Percentiles rank a stretch among this genome's conserved stretches.
Evolutionary conservation across 2,888 invertebrate species (phyloP).

Genomic region (Dermolepida albohirtum): DNA sequence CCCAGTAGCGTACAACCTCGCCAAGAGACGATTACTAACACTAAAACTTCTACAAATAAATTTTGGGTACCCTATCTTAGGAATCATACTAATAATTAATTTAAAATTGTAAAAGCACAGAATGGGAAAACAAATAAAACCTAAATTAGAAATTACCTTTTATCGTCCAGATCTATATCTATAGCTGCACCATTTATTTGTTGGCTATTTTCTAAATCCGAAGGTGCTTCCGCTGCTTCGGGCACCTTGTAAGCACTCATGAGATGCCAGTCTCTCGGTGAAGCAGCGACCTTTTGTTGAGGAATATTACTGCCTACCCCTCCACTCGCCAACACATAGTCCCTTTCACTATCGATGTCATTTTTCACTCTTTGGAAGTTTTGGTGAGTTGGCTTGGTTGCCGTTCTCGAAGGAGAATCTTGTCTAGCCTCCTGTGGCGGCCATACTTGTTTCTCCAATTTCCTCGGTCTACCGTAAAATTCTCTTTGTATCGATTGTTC

Average conservation of each 20-base stretch:
- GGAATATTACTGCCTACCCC: constrained; percentile 47
- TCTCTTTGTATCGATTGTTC: constrained; percentile 70
- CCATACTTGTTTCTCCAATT: constrained; percentile 71
- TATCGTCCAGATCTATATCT: constrained; percentile 56
- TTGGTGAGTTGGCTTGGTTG: constrained; percentile 65
- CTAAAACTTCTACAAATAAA: too few relatives aligned
- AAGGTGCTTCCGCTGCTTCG: constrained; percentile 55
- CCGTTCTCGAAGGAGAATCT: constrained; percentile 67
- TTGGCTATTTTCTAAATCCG: constrained; percentile 48
- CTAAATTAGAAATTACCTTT: constrained; percentile 46
- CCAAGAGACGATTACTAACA: too few relatives aligned
- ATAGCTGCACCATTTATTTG: constrained; percentile 50
- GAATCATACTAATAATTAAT: too few relatives aligned
- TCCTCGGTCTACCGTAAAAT: constrained; percentile 84
- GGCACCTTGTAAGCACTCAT: constrained; percentile 50
- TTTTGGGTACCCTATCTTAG: too few relatives aligned
- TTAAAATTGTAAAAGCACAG: constrained; percentile 26
- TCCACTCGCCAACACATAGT: constrained; percentile 49
- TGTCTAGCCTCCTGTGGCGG: constrained; percentile 54
- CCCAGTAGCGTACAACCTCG: too few relatives aligned
- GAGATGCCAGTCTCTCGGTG: constrained; percentile 52
- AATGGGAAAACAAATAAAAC: neutral
- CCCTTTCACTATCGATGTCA: constrained; percentile 64
- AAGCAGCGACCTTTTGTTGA: constrained; percentile 52
- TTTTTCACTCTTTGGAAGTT: constrained; percentile 66